Base-by-base conservation (phyloP, 2,797 vertebrate species). In the Chelonia mydas region DNA sequence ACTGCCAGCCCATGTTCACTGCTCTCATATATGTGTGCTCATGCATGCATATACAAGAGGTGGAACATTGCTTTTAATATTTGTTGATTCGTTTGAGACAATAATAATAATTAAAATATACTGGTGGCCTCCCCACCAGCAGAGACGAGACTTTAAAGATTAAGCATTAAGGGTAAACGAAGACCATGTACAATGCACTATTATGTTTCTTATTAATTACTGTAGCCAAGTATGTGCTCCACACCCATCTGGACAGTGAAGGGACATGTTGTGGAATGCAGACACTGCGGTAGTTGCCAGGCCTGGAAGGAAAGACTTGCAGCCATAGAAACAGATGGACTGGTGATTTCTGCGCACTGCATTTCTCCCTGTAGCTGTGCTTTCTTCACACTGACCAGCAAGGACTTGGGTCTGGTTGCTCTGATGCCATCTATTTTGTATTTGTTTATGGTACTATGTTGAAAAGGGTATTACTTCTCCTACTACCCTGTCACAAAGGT, bases 381-480 rank as follows among this genome's bases (percentile, higher is more conserved):
- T 7, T 1, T 25, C 5, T 79, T 76, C 53, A 41, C 0, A 0
- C 37, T 85, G 89, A n/a, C 6, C 72, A 57, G 3, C 27, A 81
- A 3, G 55, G 25, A 8, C 31, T 41, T 45, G 53, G 80, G 55
- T 2, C 3, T 1, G 27, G 9, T 3, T 88, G 45, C 41, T 21
- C 87, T 50, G 19, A 12, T 55, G 15, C 3, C 78, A 10, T 59
- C 21, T 72, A 23, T 51, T 2, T 31, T 37, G 5, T 81, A 51
- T 81, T 84, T 47, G 12, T 0, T 0, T 84, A 33, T 27, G 72
- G 10, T 61, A n/a, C 16, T 25, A 65, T 33, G 5, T 59, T 59
- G 57, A 31, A 59, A 59, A 59, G 57, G 27, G 57, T 28, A 59
- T 59, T 89, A 12, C 49, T 88, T 68, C 23, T 53, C 5, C 15